A percentile compares a stretch with the other conserved stretches of the same genome.
Conservation (phyloP, 2,888 invertebrate genomes). For the Eupithecia centaureata region DNA sequence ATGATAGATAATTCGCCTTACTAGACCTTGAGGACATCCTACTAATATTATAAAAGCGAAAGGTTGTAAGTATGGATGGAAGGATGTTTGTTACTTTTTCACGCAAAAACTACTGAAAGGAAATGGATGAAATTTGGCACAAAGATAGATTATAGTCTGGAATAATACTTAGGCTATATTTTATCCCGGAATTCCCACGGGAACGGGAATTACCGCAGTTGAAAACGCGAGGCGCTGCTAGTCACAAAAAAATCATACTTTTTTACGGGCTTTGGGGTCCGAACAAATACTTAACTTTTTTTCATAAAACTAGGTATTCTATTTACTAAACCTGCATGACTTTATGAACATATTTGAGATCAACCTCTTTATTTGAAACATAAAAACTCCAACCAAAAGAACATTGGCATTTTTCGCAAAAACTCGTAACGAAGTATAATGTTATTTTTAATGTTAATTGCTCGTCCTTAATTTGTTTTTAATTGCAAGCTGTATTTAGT, state of each 20-base stretch:
- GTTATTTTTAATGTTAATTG: background rate
- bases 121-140: too few relatives aligned
- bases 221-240: too few relatives aligned
- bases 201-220: too few relatives aligned
- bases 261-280: background rate
- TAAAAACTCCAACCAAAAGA: background rate
- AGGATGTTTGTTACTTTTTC: too few relatives aligned
- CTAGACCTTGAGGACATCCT: background rate
- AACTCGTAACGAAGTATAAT: background rate
- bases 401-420: background rate
- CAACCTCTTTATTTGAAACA: background rate
- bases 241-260: background rate
- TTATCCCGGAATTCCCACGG: too few relatives aligned
- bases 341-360: background rate
- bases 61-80: too few relatives aligned
- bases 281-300: background rate
- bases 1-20: too few relatives aligned
- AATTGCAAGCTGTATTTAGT: slow-evolving; percentile 3
- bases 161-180: too few relatives aligned
- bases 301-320: background rate
- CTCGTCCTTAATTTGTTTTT: background rate
- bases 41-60: too few relatives aligned
- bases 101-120: too few relatives aligned
- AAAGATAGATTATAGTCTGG: too few relatives aligned
- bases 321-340: background rate